These are phyloP conservation scores for Agapostemon virescens DNA, from an alignment of 2,888 invertebrate genomes.

Conservation along the genomic window DNA sequence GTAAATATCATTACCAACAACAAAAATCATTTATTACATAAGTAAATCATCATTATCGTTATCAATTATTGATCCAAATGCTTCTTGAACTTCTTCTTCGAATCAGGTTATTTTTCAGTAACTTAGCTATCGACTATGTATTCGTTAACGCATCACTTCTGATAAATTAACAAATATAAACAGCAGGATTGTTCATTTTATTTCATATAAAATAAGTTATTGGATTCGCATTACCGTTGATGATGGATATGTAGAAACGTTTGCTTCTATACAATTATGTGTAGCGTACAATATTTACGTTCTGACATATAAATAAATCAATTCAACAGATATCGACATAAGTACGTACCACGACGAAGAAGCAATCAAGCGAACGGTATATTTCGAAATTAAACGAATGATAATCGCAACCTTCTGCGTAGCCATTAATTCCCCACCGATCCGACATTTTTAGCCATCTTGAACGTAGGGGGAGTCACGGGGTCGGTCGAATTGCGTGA, in stretches of 20 bases:
- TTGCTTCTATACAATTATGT: neutral
- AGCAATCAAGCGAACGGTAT: neutral
- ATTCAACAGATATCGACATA: neutral
- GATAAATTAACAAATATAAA: no score
- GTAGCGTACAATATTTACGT: neutral
- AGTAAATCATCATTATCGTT: no score
- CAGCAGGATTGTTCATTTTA: no score
- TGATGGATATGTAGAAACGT: neutral
- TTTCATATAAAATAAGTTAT: no score
- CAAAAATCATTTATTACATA: no score
- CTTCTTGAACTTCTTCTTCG: no score
- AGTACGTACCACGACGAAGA: neutral
- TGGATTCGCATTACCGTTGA: no score
- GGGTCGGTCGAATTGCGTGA: neutral
- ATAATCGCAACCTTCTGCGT: neutral
- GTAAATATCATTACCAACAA: no score
- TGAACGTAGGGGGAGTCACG: neutral
- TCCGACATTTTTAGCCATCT: constrained; percentile 2
- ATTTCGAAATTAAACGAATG: neutral
- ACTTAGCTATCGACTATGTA: no score
- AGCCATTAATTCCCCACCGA: neutral
- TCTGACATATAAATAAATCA: neutral
- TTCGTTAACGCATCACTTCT: no score
- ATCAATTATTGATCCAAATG: no score
- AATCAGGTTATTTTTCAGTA: no score